These are phyloP conservation scores for Epinephelus moara DNA, from an alignment of 2,113 vertebrate species.

Conservation along the genomic window DNA sequence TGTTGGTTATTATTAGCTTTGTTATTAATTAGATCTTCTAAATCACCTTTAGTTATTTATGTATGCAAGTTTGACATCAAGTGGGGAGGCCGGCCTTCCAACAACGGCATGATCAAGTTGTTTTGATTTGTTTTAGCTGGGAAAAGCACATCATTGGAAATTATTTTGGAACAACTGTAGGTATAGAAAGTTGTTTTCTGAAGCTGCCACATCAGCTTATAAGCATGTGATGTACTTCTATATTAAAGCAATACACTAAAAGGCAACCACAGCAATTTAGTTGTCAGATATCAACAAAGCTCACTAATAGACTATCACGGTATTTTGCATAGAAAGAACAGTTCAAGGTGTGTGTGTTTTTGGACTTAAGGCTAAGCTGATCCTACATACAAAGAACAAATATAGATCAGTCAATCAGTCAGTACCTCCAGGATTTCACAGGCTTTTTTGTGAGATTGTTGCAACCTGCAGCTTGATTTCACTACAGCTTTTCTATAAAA, in stretches of 20 bases:
- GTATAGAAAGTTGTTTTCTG: not conserved
- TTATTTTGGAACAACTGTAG: not conserved
- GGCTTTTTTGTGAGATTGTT: too few relatives aligned
- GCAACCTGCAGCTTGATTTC: too few relatives aligned
- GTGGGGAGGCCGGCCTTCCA: too few relatives aligned
- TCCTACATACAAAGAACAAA: not conserved
- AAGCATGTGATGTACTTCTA: not conserved
- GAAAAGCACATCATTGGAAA: not conserved
- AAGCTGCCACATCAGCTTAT: not conserved
- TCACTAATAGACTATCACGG: not conserved
- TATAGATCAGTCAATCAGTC: not conserved
- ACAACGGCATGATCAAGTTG: too few relatives aligned
- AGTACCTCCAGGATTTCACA: too few relatives aligned
- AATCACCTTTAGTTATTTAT: not conserved
- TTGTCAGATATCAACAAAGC: not conserved
- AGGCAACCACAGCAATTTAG: not conserved
- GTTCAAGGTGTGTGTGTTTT: not conserved
- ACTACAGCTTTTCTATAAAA: too few relatives aligned
- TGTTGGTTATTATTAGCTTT: not conserved
- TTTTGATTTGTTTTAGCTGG: not conserved
- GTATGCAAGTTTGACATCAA: not conserved
- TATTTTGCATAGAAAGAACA: not conserved
- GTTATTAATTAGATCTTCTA: not conserved
- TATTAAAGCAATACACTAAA: not conserved
- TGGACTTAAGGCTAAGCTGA: not conserved